These are phyloP conservation scores for Dryobotodes eremita DNA, from an alignment of 2,888 invertebrate genomes.

Conservation along the genomic window DNA sequence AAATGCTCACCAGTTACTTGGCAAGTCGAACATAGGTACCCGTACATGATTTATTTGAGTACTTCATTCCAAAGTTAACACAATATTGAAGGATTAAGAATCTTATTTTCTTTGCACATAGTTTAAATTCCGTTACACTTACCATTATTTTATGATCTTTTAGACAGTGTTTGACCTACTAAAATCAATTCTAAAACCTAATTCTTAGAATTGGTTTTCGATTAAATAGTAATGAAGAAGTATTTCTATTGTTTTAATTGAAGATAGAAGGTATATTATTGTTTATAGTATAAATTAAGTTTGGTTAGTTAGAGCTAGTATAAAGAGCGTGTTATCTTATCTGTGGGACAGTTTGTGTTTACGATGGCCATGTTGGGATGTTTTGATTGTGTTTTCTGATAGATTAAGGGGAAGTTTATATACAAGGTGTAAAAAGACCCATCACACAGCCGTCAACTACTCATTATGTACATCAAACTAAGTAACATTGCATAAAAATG, in stretches of 20 bases:
- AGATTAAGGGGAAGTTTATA: constrained; percentile 51
- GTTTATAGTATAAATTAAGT: constrained; percentile 50
- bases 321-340: constrained; percentile 61
- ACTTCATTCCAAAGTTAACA: constrained; percentile 6
- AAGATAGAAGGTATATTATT: too few relatives aligned
- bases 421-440: too few relatives aligned
- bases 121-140: not conserved
- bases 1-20: constrained; percentile 35
- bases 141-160: not conserved
- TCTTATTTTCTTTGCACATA: not conserved
- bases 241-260: constrained; percentile 33
- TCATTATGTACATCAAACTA: too few relatives aligned
- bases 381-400: constrained; percentile 61
- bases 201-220: not conserved
- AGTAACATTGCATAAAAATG: too few relatives aligned
- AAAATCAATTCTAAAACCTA: not conserved
- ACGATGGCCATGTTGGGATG: constrained; percentile 47
- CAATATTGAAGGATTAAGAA: not conserved
- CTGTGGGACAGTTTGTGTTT: constrained; percentile 53
- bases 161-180: not conserved
- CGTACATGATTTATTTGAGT: constrained; percentile 28
- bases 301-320: constrained; percentile 41
- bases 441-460: too few relatives aligned
- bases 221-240: not conserved
- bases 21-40: constrained; percentile 20